These are phyloP conservation scores for Larimichthys crocea DNA, from an alignment of 2,113 vertebrate species.

Conservation along the genomic window DNA sequence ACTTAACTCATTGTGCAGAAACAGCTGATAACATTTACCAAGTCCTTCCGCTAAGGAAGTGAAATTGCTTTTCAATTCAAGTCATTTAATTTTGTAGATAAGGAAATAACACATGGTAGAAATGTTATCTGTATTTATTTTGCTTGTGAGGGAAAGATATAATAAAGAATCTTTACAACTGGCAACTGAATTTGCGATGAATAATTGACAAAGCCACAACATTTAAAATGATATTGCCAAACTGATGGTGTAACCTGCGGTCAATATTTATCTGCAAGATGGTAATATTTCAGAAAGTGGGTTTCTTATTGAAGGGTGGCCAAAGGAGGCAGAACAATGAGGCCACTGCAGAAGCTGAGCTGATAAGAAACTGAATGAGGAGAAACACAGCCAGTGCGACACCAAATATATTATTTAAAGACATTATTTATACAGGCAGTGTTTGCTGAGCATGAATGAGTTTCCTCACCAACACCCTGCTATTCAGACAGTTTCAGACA, in stretches of 20 bases:
- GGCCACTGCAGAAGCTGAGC: not conserved
- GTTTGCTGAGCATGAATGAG: slow-evolving; percentile 30
- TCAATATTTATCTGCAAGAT: slow-evolving; percentile 48
- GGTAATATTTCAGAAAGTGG: slow-evolving; percentile 22
- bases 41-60: slow-evolving; percentile 38
- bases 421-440: slow-evolving; percentile 21
- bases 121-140: slow-evolving; percentile 49
- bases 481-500: slow-evolving; percentile 44
- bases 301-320: slow-evolving; percentile 20
- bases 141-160: not conserved
- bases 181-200: slow-evolving; percentile 14
- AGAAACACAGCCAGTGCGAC: slow-evolving; percentile 3
- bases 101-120: slow-evolving; percentile 18
- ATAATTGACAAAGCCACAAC: slow-evolving; percentile 21
- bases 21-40: slow-evolving; percentile 63
- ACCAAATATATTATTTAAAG: slow-evolving; percentile 22
- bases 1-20: slow-evolving; percentile 38
- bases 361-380: slow-evolving; percentile 41
- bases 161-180: slow-evolving; percentile 21
- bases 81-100: slow-evolving; percentile 52
- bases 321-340: slow-evolving; percentile 28
- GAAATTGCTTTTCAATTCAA: slow-evolving; percentile 49
- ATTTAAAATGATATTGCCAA: slow-evolving; percentile 22
- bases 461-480: slow-evolving; percentile 51
- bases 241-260: not conserved